Conservation (phyloP, 2,888 invertebrate genomes). For the Bugulina stolonifera region DNA sequence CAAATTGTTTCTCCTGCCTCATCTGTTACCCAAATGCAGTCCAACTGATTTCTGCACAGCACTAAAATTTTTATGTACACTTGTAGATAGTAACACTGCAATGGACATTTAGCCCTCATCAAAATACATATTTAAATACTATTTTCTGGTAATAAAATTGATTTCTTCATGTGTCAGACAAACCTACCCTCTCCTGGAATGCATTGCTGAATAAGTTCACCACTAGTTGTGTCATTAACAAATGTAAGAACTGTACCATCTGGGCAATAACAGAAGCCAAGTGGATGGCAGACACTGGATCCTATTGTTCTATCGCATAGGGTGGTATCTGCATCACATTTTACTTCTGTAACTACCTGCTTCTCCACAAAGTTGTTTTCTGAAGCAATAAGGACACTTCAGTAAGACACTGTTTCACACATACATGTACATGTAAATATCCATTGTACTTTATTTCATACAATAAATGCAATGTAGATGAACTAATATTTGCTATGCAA, state of each 20-base stretch:
- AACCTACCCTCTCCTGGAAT: neutral
- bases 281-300: neutral
- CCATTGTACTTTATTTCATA: too few species aligned
- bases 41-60: neutral
- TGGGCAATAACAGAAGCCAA: neutral
- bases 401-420: neutral
- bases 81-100: too few species aligned
- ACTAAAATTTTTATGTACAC: neutral
- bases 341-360: neutral
- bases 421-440: neutral
- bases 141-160: too few species aligned
- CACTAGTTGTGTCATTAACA: neutral
- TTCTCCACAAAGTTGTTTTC: neutral
- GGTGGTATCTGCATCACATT: neutral
- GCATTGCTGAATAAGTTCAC: neutral
- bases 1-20: neutral
- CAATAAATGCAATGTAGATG: neutral
- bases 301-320: neutral
- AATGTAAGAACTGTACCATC: neutral
- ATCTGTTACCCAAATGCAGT: neutral
- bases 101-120: too few species aligned
- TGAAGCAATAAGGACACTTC: neutral
- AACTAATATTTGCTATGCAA: neutral
- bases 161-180: too few species aligned
- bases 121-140: too few species aligned